Evolutionary conservation across 2,888 invertebrate genomes (phyloP), one percentile per base, ranked within the genome.

Genomic region (Sthenelais limicola): DNA sequence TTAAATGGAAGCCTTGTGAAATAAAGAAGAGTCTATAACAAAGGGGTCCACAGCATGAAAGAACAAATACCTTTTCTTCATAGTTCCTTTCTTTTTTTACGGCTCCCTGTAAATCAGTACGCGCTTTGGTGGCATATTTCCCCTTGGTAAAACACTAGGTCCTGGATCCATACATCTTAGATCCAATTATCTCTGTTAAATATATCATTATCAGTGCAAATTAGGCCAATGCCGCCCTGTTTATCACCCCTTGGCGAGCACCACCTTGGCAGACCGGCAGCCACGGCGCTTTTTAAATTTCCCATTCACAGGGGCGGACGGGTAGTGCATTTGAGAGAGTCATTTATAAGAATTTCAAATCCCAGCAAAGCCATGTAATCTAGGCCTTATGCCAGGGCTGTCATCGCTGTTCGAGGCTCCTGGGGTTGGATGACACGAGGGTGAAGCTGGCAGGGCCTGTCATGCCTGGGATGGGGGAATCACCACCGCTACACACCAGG

Each of bases 101-200:
- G n/a, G n/a, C n/a, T n/a, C n/a, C n/a, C n/a, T n/a, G n/a, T n/a
- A n/a, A n/a, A n/a, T n/a, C n/a, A n/a, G n/a, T n/a, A n/a, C n/a
- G n/a, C n/a, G n/a, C n/a, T n/a, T n/a, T n/a, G n/a, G n/a, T n/a
- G n/a, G n/a, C n/a, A n/a, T n/a, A n/a, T n/a, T n/a, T n/a, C n/a
- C n/a, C n/a, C n/a, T n/a, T n/a, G n/a, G n/a, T n/a, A n/a, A n/a
- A n/a, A n/a, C n/a, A n/a, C n/a, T n/a, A n/a, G n/a, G n/a, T n/a
- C n/a, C n/a, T n/a, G n/a, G n/a, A n/a, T 62, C 62, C 62, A 62
- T 62, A 62, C 21, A 62, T 62, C 62, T 38, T 43, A n/a, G 35
- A 62, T 43, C 62, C 62, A 62, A 62, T 62, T 62, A 62, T 38
- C 62, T 62, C 38, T 62, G 62, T 38, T 62, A 62, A 62, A 62